Evolutionary conservation across 2,888 invertebrate species (phyloP).

Genomic region (Lochmaea crataegi): DNA sequence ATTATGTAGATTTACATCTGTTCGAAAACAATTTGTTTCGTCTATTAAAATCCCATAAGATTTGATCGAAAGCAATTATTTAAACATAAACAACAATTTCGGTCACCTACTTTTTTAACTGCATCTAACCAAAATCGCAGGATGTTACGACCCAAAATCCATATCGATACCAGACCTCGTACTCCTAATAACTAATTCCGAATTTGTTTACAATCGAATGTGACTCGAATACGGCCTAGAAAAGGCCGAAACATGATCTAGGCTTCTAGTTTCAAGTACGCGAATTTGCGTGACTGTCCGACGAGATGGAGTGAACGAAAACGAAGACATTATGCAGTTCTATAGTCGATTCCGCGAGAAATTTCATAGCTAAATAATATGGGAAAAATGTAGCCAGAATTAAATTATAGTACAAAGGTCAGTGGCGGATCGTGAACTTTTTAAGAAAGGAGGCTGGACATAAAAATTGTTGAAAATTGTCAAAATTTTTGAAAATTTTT

Average conservation of each 20-base stretch:
- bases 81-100: neutral
- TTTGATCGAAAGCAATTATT: neutral
- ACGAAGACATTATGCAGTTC: constrained; percentile 9
- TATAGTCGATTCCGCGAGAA: neutral
- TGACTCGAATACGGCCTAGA: constrained; percentile 37
- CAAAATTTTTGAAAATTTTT: too few relatives aligned
- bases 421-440: too few relatives aligned
- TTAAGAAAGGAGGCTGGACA: too few relatives aligned
- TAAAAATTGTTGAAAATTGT: too few relatives aligned
- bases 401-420: neutral
- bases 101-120: constrained; percentile 15
- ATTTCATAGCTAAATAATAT: neutral
- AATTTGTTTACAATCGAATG: constrained; percentile 23
- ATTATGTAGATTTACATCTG: neutral
- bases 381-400: neutral
- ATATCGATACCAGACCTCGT: constrained; percentile 9
- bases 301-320: neutral
- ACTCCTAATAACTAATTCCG: constrained; percentile 13
- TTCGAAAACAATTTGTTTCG: neutral
- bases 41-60: neutral
- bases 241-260: constrained; percentile 39
- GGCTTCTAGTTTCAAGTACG: constrained; percentile 25
- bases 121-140: constrained; percentile 20
- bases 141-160: constrained; percentile 27
- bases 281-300: constrained; percentile 3